Conservation (phyloP, 2,797 vertebrate species). For the Decapterus maruadsi region DNA sequence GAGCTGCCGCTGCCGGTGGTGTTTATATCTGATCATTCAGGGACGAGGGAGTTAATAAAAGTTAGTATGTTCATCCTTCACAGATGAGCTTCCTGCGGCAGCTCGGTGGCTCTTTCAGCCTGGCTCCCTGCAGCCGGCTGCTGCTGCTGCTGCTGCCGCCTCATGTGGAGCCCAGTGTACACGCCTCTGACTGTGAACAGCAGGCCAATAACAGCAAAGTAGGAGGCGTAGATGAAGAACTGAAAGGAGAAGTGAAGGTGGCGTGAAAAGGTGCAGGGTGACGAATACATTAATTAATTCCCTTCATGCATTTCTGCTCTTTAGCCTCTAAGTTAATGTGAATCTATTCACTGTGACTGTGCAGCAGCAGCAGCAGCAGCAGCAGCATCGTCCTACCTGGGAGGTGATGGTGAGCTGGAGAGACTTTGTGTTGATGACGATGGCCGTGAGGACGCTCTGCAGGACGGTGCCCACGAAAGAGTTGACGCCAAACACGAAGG, state of each 20-base stretch:
- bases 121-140: neutral
- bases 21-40: too few relatives aligned
- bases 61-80: conserved; percentile 1
- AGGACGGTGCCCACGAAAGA: conserved; percentile 85
- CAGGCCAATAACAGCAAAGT: conserved; percentile 55
- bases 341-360: too few relatives aligned
- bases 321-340: too few relatives aligned
- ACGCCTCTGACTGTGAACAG: conserved; percentile 68
- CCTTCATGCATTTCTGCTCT: too few relatives aligned
- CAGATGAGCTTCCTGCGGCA: conserved; percentile 11
- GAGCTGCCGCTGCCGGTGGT: too few relatives aligned
- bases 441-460: conserved; percentile 86
- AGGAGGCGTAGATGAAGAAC: conserved; percentile 59
- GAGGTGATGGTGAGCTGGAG: conserved; percentile 80
- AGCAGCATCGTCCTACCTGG: conserved; percentile 78
- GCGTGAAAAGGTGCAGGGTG: neutral
- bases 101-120: conserved; percentile 25
- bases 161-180: conserved; percentile 24
- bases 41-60: neutral
- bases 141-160: neutral
- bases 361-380: too few relatives aligned
- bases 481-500: conserved; percentile 89
- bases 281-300: neutral
- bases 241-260: conserved; percentile 32
- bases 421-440: conserved; percentile 83